Base-by-base conservation (phyloP, 2,797 vertebrate genomes). In the Aldrovandia affinis region DNA sequence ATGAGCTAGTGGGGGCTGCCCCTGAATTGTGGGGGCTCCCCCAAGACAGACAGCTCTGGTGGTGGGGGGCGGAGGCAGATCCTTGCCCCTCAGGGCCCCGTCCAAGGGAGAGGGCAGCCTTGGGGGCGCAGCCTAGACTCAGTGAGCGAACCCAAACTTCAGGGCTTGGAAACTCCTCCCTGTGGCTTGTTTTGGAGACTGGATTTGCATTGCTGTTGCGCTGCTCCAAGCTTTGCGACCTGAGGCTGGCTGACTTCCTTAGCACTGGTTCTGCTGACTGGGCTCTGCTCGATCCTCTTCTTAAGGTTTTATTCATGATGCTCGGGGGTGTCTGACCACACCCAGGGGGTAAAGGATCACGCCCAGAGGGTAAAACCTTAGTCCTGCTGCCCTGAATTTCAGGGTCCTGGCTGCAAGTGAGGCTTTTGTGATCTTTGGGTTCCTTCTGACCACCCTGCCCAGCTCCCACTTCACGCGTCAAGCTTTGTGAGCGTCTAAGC, bases 91-190 rank as follows among this genome's bases (percentile, higher is more conserved):
- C 25, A 73, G 87, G 80, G 39, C 85, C 86, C 1, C 83, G 81
- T 28, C 33, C 88, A 79, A n/a, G 30, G 33, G 89, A 39, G n/a
- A 86, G 86, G 0, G 81, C 57, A 33, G 75, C 83, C 42, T 14
- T 42, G 0, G 91, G 90, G 87, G 93, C 91, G 85, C 33, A 85
- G 54, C 91, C 89, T 81, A 91, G 90, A 87, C 89, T 96, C 5
- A 95, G 87, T 5, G 94, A 95, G 85, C 95, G 90, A n/a, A 96
- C 89, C 95, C 96, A 95, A 0, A 91, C 94, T 61, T 95, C 92
- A 1, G 95, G 96, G 12, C 93, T 88, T 57, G 94, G 87, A 86
- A 96, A 96, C 22, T 85, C 5, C 0, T 39, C 85, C 4, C 88
- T 88, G 75, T 78, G 88, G 15, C 78, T 84, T 68, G 87, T 89